These are phyloP conservation scores for Jacana jacana DNA, from an alignment of 2,113 vertebrate species.

Conservation along the genomic window DNA sequence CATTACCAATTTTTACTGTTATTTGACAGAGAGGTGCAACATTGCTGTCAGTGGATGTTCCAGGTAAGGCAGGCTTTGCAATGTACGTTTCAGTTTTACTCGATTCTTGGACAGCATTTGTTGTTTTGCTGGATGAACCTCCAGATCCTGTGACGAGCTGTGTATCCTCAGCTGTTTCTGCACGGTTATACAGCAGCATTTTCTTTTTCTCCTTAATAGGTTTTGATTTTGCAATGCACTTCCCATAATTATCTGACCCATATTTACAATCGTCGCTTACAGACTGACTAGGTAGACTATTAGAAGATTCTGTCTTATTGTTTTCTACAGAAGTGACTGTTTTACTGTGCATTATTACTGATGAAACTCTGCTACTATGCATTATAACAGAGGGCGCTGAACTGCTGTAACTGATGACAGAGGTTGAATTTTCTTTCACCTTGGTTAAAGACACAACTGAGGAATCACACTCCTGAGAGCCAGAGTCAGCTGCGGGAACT, in stretches of 20 bases:
- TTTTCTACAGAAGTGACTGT: conserved; percentile 57
- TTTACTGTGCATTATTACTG: conserved; percentile 77
- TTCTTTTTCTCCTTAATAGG: conserved; percentile 81
- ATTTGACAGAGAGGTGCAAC: conserved; percentile 95
- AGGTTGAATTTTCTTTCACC: conserved; percentile 66
- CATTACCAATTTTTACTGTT: conserved; percentile 96
- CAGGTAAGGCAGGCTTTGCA: conserved; percentile 93
- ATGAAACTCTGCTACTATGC: conserved; percentile 80
- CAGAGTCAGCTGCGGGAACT: conserved; percentile 17
- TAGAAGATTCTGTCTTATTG: not conserved
- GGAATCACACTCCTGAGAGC: not conserved
- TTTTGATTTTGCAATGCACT: conserved; percentile 60
- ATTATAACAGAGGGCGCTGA: conserved; percentile 79
- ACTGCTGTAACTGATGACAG: conserved; percentile 80
- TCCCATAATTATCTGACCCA: conserved; percentile 48
- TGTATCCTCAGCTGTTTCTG: conserved; percentile 77
- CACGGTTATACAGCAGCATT: conserved; percentile 66
- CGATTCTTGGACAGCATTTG: conserved; percentile 44
- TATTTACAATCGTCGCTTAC: conserved; percentile 31
- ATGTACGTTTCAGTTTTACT: conserved; percentile 94
- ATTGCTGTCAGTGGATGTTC: conserved; percentile 85
- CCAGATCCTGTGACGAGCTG: conserved; percentile 69
- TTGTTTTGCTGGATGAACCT: conserved; percentile 59
- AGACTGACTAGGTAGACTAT: not conserved
- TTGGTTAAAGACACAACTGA: conserved; percentile 34